Base-by-base conservation (phyloP, 2,113 vertebrate genomes). In the Puffinus mauretanicus region DNA sequence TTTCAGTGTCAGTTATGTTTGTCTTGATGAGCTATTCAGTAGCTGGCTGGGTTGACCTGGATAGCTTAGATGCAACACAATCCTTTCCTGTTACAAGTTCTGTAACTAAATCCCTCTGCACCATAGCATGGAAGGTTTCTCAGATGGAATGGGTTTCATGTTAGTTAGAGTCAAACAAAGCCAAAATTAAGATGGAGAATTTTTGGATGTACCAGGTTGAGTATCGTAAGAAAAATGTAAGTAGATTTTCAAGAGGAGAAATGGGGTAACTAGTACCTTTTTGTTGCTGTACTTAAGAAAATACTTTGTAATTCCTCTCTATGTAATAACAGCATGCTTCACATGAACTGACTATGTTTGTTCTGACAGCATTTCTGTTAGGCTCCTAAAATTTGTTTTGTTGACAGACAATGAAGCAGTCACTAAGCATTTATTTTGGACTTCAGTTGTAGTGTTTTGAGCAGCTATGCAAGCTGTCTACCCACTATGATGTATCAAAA, bases 181-280 rank as follows among this genome's bases (percentile, higher is more conserved):
- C 18, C 69, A 22, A 42, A 87, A 72, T 9, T 42, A 90, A 93
- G 79, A 99, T 99, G 99, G 99, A 99, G 96, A 99, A 99, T 97
- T 99, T 99, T 92, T 99, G 99, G 99, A 98, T 98, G 89, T 99
- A 98, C 97, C 99, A 99, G 42, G 92, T 98, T 65, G 99, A 99
- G 61, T 96, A 91, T 95, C 88, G 40, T 9, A 97, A 98, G 42
- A 98, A 95, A 89, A 97, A 98, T n/a, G 98, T 98, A 97, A 85
- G 98, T 98, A 87, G 24, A 29, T 70, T 47, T 40, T 79, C 6
- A 26, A 70, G 75, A 52, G 55, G 5, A 38, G 10, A 91, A 64
- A 40, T 18, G 7, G 10, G 5, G 5, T 82, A 78, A 25, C 51
- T 76, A 22, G 8, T 8, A 26, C 11, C 36, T 88, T 62, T 80